These are phyloP conservation scores for Oreohelix idahoensis DNA, from an alignment of 1,140 invertebrate genomes.

Conservation along the genomic window DNA sequence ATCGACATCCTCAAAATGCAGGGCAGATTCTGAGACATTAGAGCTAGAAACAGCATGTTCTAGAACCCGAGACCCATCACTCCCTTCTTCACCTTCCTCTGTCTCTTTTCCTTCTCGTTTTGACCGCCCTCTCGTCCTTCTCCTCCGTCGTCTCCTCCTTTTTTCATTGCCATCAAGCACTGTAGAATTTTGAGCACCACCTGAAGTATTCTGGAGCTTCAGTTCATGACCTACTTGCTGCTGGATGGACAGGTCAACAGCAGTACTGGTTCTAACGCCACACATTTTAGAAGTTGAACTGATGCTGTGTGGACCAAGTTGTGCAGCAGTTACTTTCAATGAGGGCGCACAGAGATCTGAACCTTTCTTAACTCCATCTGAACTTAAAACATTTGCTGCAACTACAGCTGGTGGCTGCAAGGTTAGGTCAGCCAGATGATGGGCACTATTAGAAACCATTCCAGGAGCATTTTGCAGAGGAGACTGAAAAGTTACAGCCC, in stretches of 20 bases:
- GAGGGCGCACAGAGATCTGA: background rate
- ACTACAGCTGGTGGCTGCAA: background rate
- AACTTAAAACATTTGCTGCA: background rate
- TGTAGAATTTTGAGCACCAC: slow-evolving; percentile 11
- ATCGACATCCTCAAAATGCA: slow-evolving; percentile 68
- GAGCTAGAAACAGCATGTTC: slow-evolving; percentile 43
- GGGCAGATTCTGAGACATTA: slow-evolving; percentile 50
- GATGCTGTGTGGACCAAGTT: background rate
- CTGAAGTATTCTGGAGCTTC: background rate
- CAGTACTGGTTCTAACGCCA: background rate
- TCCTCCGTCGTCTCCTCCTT: slow-evolving; percentile 47
- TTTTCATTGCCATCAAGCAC: slow-evolving; percentile 48
- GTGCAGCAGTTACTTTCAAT: background rate
- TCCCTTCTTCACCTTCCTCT: slow-evolving; percentile 42
- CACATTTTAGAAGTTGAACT: background rate
- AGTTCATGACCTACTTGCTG: background rate
- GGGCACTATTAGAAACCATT: background rate
- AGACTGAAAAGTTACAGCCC: background rate
- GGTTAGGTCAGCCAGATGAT: background rate
- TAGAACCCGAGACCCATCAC: slow-evolving; percentile 36
- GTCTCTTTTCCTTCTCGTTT: slow-evolving; percentile 43
- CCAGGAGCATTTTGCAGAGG: background rate
- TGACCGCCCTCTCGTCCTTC: slow-evolving; percentile 45
- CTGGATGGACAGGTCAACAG: background rate
- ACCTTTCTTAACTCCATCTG: background rate